phyloP scores from a whole-genome alignment of 2,113 vertebrate genomes.

The Sardina pilchardus region DNA sequence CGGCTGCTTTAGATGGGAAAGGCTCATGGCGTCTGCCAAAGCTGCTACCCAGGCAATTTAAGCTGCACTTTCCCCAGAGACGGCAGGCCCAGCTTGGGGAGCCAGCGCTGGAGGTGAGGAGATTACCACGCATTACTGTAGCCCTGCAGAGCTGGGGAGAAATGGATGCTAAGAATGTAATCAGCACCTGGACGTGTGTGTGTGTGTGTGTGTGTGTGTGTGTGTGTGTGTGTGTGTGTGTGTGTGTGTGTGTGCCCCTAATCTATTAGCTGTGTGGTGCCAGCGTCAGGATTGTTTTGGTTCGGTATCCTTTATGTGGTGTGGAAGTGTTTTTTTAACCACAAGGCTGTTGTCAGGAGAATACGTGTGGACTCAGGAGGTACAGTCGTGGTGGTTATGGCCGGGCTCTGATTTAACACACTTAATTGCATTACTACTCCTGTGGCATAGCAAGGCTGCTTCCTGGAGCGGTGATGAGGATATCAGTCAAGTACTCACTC shows the following conservation, averaged over 20 bases:
- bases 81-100: conserved; percentile 45
- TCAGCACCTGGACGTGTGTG: conserved; percentile 45
- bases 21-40: conserved; percentile 33
- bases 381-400: background rate
- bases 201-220: too few relatives aligned
- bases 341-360: background rate
- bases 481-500: background rate
- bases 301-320: background rate
- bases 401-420: background rate
- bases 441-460: background rate
- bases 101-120: conserved; percentile 20
- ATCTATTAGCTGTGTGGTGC: conserved; percentile 55
- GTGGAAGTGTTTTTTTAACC: background rate
- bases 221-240: too few relatives aligned
- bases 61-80: conserved; percentile 54
- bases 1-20: conserved; percentile 24
- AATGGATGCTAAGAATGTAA: conserved; percentile 62
- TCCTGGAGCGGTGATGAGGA: background rate
- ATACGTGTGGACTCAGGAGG: background rate
- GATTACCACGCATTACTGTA: conserved; percentile 28
- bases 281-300: conserved; percentile 21
- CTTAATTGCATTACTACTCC: background rate
- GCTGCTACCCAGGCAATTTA: conserved; percentile 57
- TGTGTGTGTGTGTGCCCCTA: conserved; percentile 44
- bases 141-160: conserved; percentile 22